phyloP scores from a whole-genome alignment of 2,113 vertebrate species.

The Bos taurus region DNA sequence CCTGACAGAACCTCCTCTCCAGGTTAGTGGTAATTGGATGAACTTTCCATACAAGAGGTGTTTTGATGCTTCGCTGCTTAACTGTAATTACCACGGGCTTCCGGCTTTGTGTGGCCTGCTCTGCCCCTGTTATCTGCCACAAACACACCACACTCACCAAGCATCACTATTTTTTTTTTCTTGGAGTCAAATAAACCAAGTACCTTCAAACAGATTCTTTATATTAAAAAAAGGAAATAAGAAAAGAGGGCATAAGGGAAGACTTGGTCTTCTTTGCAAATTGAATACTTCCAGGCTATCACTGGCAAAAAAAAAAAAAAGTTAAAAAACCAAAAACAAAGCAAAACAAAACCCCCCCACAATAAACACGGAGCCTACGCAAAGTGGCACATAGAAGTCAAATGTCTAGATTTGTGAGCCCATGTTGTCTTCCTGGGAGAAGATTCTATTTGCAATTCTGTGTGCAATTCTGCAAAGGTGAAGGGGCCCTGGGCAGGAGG shows the following conservation, averaged over 20 bases:
- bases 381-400: neutral
- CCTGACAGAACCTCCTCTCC: slow-evolving; percentile 85
- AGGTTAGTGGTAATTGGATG: slow-evolving; percentile 93
- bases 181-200: slow-evolving; percentile 92
- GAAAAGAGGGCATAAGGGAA: slow-evolving; percentile 47
- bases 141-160: slow-evolving; percentile 87
- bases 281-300: neutral
- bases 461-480: neutral
- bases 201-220: slow-evolving; percentile 83
- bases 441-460: neutral
- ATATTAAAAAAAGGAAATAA: slow-evolving; percentile 1
- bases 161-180: slow-evolving; percentile 83
- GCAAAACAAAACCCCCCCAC: neutral
- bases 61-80: slow-evolving; percentile 91
- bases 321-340: neutral
- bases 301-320: neutral
- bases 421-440: neutral
- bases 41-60: slow-evolving; percentile 88
- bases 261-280: neutral
- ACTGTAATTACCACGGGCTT: slow-evolving; percentile 81
- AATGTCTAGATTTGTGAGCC: neutral
- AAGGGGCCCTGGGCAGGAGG: neutral
- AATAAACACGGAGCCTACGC: neutral
- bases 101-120: slow-evolving; percentile 27
- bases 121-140: slow-evolving; percentile 89